Evolutionary conservation across 2,888 invertebrate genomes (phyloP).

Genomic region (Lamproptera curius): DNA sequence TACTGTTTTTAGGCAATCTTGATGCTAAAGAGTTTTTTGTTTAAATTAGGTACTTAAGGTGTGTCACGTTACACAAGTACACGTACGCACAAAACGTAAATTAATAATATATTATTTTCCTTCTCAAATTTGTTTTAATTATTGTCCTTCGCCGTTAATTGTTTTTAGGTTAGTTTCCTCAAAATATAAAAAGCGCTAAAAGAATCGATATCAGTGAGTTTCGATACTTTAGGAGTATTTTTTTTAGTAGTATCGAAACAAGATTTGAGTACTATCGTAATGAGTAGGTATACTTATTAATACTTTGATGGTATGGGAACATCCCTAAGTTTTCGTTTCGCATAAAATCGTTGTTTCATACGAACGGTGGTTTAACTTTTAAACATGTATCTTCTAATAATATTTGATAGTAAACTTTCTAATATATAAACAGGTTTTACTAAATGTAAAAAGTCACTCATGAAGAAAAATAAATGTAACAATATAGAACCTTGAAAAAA

Average conservation of each 20-base stretch:
- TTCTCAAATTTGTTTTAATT: not conserved
- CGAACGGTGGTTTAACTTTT: no score
- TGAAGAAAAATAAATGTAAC: no score
- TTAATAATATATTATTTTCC: not conserved
- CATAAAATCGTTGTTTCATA: no score
- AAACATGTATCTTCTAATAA: no score
- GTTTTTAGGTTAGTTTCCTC: not conserved
- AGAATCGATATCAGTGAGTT: not conserved
- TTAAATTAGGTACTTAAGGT: not conserved
- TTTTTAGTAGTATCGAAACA: not conserved
- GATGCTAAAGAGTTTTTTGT: not conserved
- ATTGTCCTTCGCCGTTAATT: not conserved
- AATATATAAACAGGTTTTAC: no score
- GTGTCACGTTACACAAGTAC: no score
- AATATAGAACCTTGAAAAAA: no score
- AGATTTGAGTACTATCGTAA: not conserved
- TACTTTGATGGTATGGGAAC: not conserved
- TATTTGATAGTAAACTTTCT: no score
- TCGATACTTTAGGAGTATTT: not conserved
- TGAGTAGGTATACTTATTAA: not conserved
- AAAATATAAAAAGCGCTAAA: not conserved
- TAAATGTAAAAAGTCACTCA: no score
- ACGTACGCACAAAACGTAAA: not conserved
- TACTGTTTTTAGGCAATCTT: not conserved
- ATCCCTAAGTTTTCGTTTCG: no score